Evolutionary conservation across 2,113 vertebrate species (phyloP).

Genomic region (Scophthalmus maximus): DNA sequence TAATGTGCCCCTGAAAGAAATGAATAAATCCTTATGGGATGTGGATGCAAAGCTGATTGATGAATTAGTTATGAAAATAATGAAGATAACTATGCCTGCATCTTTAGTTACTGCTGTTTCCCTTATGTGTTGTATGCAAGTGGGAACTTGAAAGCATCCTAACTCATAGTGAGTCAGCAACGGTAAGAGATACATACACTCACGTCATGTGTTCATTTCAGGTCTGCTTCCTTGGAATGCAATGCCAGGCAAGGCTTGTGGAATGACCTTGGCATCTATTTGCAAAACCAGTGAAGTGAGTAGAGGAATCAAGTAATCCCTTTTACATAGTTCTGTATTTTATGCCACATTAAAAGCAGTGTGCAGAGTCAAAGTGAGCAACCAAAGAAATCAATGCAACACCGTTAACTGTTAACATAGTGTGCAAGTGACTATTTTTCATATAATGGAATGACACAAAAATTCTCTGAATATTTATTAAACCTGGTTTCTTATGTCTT

Average conservation of each 20-base stretch:
- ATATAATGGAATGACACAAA: not conserved
- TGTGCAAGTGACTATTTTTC: not conserved
- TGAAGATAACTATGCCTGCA: conserved; percentile 18
- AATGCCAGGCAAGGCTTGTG: conserved; percentile 93
- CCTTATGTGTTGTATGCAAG: conserved; percentile 16
- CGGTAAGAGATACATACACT: conserved; percentile 13
- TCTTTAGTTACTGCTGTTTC: conserved; percentile 17
- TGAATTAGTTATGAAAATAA: conserved; percentile 49
- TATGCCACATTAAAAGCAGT: not conserved
- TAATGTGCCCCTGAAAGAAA: conserved; percentile 48
- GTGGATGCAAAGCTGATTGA: conserved; percentile 21
- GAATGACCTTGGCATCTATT: conserved; percentile 92
- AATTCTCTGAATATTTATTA: too few species aligned
- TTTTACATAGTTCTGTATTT: conserved; percentile 8
- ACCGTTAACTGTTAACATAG: too few species aligned
- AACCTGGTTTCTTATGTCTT: conserved; percentile 42
- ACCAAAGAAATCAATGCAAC: too few species aligned
- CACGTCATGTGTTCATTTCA: conserved; percentile 69
- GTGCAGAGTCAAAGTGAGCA: not conserved
- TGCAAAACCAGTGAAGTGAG: conserved; percentile 96
- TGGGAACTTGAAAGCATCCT: conserved; percentile 1
- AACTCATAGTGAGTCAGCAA: conserved; percentile 49
- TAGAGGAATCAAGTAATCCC: conserved; percentile 32
- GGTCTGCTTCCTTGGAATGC: conserved; percentile 96
- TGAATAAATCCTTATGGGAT: conserved; percentile 49